These are phyloP conservation scores for Triops cancriformis DNA, from an alignment of 1,140 invertebrate genomes.

Conservation along the genomic window DNA sequence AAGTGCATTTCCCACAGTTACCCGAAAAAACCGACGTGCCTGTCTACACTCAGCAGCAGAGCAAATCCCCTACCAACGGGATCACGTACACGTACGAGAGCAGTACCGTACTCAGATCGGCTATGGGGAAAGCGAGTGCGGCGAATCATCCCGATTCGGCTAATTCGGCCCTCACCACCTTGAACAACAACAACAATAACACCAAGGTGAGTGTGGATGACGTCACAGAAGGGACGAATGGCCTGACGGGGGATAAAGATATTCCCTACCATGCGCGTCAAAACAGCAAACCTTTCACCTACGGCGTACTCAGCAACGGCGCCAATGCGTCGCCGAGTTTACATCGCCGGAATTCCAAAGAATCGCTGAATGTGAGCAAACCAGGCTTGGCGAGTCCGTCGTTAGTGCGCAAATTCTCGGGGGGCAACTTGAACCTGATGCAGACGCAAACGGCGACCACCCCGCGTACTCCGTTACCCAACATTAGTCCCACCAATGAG, in stretches of 20 bases:
- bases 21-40: constrained; percentile 19
- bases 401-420: constrained; percentile 47
- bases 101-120: constrained; percentile 21
- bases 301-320: constrained; percentile 39
- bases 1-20: constrained; percentile 28
- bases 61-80: neutral
- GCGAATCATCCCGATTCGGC: neutral
- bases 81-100: constrained; percentile 24
- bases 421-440: constrained; percentile 18
- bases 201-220: neutral
- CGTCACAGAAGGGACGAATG: neutral
- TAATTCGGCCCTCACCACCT: neutral
- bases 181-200: neutral
- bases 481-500: constrained; percentile 17
- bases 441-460: neutral
- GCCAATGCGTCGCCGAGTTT: constrained; percentile 22
- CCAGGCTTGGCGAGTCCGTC: constrained; percentile 56
- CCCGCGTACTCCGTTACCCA: constrained; percentile 18
- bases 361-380: constrained; percentile 24
- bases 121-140: neutral
- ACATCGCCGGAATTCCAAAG: constrained; percentile 32
- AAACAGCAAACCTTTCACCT: constrained; percentile 71
- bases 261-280: constrained; percentile 72
- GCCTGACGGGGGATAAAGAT: constrained; percentile 25
- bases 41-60: neutral